Evolutionary conservation across 2,797 vertebrate genomes (phyloP), one percentile per base, ranked within the genome.

Genomic region (Sternarchorhynchus goeldii): DNA sequence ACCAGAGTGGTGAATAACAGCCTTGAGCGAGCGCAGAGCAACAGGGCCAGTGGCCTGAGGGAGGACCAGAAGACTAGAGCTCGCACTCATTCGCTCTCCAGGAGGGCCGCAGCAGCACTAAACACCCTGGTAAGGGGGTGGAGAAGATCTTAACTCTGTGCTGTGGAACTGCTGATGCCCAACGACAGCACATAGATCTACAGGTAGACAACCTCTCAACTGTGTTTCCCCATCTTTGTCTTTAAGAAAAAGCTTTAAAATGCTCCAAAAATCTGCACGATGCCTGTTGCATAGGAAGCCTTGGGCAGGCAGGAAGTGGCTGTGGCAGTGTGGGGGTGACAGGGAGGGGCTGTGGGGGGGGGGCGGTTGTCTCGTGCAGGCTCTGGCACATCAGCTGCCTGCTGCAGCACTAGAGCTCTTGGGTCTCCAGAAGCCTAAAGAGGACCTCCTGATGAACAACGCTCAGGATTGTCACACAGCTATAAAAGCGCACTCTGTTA

Each of bases 401-500:
- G 73, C 67, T 86, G 81, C 59, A 82, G 85, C 87, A 89, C 89
- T 34, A 78, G 59, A 89, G 90, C 86, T 86, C 85, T 85, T 58
- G 71, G 78, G 87, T 86, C 69, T 77, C 84, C 83, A 82, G 81
- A 86, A 68, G 84, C 83, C 81, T 64, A 85, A 82, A 79, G 67
- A 85, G 81, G 73, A 77, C 85, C 85, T 76, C 84, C 70, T 81
- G 67, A 76, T 63, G 79, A 80, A 93, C 91, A 93, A 92, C 90
- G 91, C 88, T 73, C 78, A 71, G 86, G 86, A 90, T 94, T 94
- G 93, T 94, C 84, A 86, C 83, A 59, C 85, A 89, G 81, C 86
- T 89, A 90, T 92, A 93, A 93, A 93, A 92, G 92, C 92, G 88
- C 84, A 90, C 91, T 91, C 90, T 93, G 91, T 92, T 90, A 86